Evolutionary conservation across 2,888 invertebrate genomes (phyloP).

Genomic region (Acrobasis repandana): DNA sequence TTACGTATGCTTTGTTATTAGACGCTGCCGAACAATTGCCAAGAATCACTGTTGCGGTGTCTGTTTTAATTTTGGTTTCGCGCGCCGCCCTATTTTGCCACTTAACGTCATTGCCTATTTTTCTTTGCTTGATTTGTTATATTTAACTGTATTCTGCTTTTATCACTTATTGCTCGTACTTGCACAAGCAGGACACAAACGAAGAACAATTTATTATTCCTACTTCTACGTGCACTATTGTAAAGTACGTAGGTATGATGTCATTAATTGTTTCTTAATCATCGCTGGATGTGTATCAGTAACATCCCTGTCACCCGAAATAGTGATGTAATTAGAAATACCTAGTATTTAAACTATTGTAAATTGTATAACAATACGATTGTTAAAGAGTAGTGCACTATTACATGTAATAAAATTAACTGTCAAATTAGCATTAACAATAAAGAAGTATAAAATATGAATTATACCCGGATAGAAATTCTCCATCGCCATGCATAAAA

Average conservation of each 20-base stretch:
- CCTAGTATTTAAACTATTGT: no score
- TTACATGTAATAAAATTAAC: neutral
- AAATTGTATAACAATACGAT: neutral
- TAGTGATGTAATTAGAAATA: no score
- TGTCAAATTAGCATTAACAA: neutral
- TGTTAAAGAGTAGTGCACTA: neutral
- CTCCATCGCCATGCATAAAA: neutral
- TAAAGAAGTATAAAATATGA: neutral
- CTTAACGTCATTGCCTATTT: conserved; percentile 28
- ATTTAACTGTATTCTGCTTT: neutral
- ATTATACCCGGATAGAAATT: neutral
- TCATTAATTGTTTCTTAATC: no score
- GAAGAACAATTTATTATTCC: no score
- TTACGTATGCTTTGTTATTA: conserved; percentile 46
- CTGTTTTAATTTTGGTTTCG: conserved; percentile 31
- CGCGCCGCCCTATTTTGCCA: conserved; percentile 33
- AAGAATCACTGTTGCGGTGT: conserved; percentile 42
- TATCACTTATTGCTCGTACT: neutral
- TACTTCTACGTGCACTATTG: neutral
- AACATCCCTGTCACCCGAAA: no score
- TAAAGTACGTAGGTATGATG: neutral
- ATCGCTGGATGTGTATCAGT: no score
- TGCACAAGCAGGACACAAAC: no score
- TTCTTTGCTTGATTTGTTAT: conserved; percentile 1
- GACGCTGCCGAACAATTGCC: conserved; percentile 45